Evolutionary conservation across 2,888 invertebrate species (phyloP), one percentile per base, ranked within the genome.

Genomic region (Epirrhoe alternata): DNA sequence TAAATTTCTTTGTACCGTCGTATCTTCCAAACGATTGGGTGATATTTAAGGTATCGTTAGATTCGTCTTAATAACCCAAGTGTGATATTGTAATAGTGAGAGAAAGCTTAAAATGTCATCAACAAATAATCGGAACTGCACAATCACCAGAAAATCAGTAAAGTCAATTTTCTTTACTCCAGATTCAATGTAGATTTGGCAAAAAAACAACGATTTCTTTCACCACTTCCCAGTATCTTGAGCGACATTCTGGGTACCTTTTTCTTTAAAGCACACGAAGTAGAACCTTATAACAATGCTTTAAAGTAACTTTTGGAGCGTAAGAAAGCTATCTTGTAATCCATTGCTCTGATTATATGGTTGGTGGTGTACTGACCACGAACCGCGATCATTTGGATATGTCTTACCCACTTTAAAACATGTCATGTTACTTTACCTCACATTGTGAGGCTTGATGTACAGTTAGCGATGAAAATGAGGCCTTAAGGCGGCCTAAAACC

Each of bases 281-380:
- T 33, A 45, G 47, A 14, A 57, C 64, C 51, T 68, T 69, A 68
- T 45, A 24, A 10, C 45, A 8, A 54, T 4, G 10, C 45, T 47
- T 30, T 64, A 76, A 61, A 16, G n/a, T 17, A n/a, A 5, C 14
- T 45, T 45, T 71, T 64, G 74, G 69, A 30, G 24, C 59, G 66
- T 61, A 64, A 42, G 45, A 7, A 6, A n/a, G 67, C 76, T 73
- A 66, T 68, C 76, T 79, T 79, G 79, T 80, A 79, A 79, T 80
- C 79, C 76, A 76, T 74, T 75, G 77, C 66, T 82, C 78, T 77
- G 83, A 86, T 88, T 84, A 84, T 84, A 16, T 52, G 76, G 38
- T 45, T 45, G 45, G n/a, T 45, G n/a, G n/a, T 45, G 42, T 16
- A 63, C 14, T 50, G 74, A 71, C 57, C 63, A 57, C 56, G 64